These are phyloP conservation scores for Coccyzus lansbergi DNA, from an alignment of 2,797 vertebrate species.

Conservation along the genomic window DNA sequence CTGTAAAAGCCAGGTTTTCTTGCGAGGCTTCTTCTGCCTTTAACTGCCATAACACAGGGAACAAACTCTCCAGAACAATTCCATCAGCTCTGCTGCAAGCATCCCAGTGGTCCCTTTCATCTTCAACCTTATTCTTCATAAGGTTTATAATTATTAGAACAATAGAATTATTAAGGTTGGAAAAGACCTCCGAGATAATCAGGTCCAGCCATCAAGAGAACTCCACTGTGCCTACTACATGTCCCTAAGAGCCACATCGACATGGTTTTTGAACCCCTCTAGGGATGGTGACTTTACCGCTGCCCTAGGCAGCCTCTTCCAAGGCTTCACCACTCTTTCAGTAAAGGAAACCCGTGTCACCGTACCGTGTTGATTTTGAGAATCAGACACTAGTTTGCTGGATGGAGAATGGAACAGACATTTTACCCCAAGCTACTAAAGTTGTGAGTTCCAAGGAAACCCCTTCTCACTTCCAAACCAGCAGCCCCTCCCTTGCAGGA, in stretches of 20 bases:
- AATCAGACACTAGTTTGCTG: not conserved
- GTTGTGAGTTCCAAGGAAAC: not conserved
- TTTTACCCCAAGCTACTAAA: not conserved
- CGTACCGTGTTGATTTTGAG: not conserved
- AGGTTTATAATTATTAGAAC: too few species aligned
- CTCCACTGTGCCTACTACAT: too few species aligned
- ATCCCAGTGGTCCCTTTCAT: not conserved
- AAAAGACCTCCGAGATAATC: too few species aligned
- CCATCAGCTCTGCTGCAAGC: not conserved
- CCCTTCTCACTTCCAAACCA: not conserved
- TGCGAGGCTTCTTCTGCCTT: not conserved
- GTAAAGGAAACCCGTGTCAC: not conserved
- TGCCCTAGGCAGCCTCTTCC: too few species aligned
- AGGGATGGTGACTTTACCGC: too few species aligned
- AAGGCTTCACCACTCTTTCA: too few species aligned
- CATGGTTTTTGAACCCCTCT: too few species aligned
- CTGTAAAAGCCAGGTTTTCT: not conserved
- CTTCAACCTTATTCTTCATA: too few species aligned
- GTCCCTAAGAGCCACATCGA: too few species aligned
- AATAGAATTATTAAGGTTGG: too few species aligned
- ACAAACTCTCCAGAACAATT: not conserved
- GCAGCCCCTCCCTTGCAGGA: not conserved
- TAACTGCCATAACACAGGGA: not conserved
- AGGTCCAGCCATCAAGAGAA: too few species aligned
- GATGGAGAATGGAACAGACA: fast-evolving